These are phyloP conservation scores for Micromussa lordhowensis DNA, from an alignment of 92 coral and sea anemone species.

Conservation along the genomic window DNA sequence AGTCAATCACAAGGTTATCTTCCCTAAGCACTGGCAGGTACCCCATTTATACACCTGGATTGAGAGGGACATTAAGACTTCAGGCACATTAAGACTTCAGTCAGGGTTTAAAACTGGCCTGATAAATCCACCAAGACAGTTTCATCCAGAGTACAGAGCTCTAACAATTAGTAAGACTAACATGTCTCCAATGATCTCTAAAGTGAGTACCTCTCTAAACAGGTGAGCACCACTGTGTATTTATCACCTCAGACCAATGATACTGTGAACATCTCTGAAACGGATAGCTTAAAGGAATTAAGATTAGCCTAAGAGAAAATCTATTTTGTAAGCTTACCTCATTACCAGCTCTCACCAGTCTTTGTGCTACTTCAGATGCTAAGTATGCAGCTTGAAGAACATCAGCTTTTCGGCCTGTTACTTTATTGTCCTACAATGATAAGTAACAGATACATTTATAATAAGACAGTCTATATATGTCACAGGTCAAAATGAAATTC, in stretches of 20 bases:
- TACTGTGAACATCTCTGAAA: neutral
- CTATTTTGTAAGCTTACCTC: slow-evolving; percentile 63
- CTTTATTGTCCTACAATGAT: slow-evolving; percentile 83
- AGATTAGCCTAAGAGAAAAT: too few relatives aligned
- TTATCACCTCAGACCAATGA: neutral
- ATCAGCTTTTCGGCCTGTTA: slow-evolving; percentile 94
- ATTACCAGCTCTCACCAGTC: slow-evolving; percentile 87
- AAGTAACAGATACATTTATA: too few relatives aligned
- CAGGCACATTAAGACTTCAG: too few relatives aligned
- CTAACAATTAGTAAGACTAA: too few relatives aligned
- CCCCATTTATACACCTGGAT: neutral
- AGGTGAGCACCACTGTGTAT: too few relatives aligned
- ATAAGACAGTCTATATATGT: too few relatives aligned
- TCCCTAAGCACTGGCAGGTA: neutral
- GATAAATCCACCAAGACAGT: too few relatives aligned
- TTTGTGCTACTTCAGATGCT: slow-evolving; percentile 92
- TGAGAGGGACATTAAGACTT: neutral
- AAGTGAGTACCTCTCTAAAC: neutral
- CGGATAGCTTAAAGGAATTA: neutral
- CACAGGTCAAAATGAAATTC: too few relatives aligned
- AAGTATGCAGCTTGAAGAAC: slow-evolving; percentile 93
- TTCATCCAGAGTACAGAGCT: too few relatives aligned
- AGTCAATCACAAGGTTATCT: neutral
- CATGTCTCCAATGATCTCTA: neutral
- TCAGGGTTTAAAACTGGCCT: neutral